Evolutionary conservation across 2,888 invertebrate genomes (phyloP), one percentile per base, ranked within the genome.

Genomic region (Parnassius smintheus): DNA sequence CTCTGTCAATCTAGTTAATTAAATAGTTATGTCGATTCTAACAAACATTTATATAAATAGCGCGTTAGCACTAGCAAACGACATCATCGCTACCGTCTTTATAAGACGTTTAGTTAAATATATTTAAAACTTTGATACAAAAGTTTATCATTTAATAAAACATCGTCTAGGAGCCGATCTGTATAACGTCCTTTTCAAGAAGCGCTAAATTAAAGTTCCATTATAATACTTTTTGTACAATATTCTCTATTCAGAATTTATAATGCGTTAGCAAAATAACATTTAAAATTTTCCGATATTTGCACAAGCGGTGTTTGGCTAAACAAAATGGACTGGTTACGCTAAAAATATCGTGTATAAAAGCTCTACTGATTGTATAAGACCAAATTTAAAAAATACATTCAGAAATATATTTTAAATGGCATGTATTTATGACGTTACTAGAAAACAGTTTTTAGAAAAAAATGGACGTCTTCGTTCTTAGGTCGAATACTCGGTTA

Each of bases 381-480:
- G 82, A 87, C 85, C 88, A 82, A 88, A 85, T 83, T 81, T 81
- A 75, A 83, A 63, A 91, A 91, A 91, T 78, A 82, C 82, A 78
- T 75, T 90, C 88, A 85, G 86, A 90, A 89, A 91, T 88, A 89
- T 90, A 88, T 75, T 85, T 85, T 83, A 85, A 85, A 89, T 90
- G 90, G 90, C 90, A 78, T 83, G 80, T 77, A 73, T 82, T 78
- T 80, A 82, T 83, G 86, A 85, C 84, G 85, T 88, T 89, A 89
- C 86, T 89, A 85, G 83, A 90, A 88, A 88, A 87, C 81, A 78
- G 81, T 86, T 76, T 62, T 85, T 90, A 88, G 88, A 89, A 88
- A 89, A 91, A 91, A 91, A 91, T 91, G 91, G 91, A 91, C 91
- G 91, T 91, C 88, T 88, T 75, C 82, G 87, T 88, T 90, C 80